phyloP scores from a whole-genome alignment of 2,113 vertebrate species.

The Galemys pyrenaicus region DNA sequence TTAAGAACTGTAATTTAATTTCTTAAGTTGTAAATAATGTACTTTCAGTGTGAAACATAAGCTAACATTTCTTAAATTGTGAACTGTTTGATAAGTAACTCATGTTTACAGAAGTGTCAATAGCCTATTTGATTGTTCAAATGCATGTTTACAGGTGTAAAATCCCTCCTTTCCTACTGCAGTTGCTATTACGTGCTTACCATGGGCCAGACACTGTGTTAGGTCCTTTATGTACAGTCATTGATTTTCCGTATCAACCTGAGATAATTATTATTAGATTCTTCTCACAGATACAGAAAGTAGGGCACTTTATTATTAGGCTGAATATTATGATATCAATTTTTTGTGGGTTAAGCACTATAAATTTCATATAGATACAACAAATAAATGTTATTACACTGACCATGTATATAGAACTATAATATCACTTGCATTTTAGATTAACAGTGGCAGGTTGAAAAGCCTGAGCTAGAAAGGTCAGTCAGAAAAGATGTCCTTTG shows the following conservation, averaged over 20 bases:
- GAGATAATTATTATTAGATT: not conserved
- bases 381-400: not conserved
- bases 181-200: not conserved
- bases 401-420: not conserved
- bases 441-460: not conserved
- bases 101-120: not conserved
- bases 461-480: not conserved
- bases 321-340: not conserved
- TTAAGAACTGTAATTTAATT: not conserved
- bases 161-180: not conserved
- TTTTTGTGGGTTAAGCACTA: not conserved
- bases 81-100: constrained; percentile 19
- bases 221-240: not conserved
- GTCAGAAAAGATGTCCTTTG: not conserved
- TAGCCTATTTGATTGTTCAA: not conserved
- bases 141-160: constrained; percentile 21
- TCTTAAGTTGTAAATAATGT: not conserved
- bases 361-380: not conserved
- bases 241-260: not conserved
- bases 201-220: not conserved
- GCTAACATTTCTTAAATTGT: constrained; percentile 10
- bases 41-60: not conserved
- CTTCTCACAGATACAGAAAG: constrained; percentile 33
- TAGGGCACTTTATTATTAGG: not conserved
- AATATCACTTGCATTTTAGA: not conserved